phyloP scores from a whole-genome alignment of 2,797 vertebrate species.

The Rallus crepitans region DNA sequence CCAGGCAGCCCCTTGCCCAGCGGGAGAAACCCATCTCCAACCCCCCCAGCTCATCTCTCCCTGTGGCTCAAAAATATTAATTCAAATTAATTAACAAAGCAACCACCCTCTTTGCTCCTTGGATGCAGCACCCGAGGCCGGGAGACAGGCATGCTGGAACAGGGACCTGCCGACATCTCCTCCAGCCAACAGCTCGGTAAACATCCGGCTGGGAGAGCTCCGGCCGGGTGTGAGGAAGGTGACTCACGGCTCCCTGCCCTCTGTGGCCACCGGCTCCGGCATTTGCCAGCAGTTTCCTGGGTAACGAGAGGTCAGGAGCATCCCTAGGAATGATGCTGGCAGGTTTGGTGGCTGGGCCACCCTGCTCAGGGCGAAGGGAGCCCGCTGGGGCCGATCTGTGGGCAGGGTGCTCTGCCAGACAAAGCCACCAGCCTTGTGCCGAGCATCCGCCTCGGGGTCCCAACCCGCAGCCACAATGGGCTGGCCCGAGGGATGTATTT shows the following conservation, averaged over 20 bases:
- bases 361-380: neutral
- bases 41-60: neutral
- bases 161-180: neutral
- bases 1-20: accelerated
- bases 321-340: neutral
- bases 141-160: neutral
- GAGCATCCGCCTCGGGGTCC: neutral
- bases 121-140: neutral
- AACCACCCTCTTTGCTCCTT: neutral
- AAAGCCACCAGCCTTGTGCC: neutral
- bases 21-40: accelerated
- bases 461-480: neutral
- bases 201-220: neutral
- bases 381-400: accelerated
- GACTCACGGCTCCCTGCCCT: neutral
- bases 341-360: neutral
- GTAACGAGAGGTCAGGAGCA: conserved; percentile 2
- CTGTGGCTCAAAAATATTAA: accelerated
- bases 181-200: neutral
- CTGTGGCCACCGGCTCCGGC: neutral
- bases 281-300: neutral
- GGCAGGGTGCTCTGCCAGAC: neutral
- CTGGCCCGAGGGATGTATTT: neutral
- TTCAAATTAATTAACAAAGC: neutral
- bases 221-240: accelerated